Evolutionary conservation across 2,888 invertebrate species (phyloP).

Genomic region (Pilophorus perplexus): DNA sequence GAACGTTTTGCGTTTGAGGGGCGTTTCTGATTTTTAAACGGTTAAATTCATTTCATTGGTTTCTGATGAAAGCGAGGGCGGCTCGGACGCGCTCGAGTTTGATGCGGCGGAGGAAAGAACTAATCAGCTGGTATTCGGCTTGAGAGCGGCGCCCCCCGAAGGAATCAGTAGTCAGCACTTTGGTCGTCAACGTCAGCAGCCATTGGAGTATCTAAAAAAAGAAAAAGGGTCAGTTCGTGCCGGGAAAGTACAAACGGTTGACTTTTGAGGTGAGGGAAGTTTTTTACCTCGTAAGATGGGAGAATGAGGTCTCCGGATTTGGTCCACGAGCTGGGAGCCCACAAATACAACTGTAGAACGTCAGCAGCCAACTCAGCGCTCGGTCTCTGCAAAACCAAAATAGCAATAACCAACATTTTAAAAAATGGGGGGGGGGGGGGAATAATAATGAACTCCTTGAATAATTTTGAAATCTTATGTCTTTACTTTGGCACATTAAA

Average conservation of each 20-base stretch:
- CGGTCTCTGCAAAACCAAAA: conserved; percentile 55
- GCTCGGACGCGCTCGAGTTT: conserved; percentile 61
- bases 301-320: conserved; percentile 53
- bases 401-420: neutral
- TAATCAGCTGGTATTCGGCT: conserved; percentile 69
- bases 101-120: conserved; percentile 65
- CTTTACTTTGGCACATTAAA: too few species aligned
- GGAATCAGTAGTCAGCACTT: conserved; percentile 57
- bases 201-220: conserved; percentile 66
- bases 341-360: conserved; percentile 68
- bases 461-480: too few species aligned
- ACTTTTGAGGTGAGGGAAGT: neutral
- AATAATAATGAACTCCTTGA: too few species aligned
- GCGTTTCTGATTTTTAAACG: too few species aligned
- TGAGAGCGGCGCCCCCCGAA: conserved; percentile 60
- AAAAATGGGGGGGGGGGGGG: too few species aligned
- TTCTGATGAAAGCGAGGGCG: conserved; percentile 54
- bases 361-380: conserved; percentile 71
- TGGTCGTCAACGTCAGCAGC: conserved; percentile 70
- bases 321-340: conserved; percentile 72
- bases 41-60: too few species aligned
- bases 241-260: neutral
- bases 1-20: too few species aligned
- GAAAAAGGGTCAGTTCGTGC: neutral
- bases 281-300: conserved; percentile 59